Conservation (phyloP, 1,140 invertebrate species). For the Episyrphus balteatus region DNA sequence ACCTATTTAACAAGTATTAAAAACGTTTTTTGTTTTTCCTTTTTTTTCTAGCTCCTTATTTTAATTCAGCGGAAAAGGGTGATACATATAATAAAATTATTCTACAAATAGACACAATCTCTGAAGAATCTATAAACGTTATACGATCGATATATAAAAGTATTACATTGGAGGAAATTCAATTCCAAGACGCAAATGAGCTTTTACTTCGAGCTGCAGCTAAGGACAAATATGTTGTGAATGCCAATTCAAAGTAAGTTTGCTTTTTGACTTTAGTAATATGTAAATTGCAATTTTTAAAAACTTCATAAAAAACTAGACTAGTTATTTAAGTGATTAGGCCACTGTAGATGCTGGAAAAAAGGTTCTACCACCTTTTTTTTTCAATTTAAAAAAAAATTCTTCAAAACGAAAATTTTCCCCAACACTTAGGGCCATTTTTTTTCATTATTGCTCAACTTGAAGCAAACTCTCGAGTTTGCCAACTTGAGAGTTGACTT, state of each 20-base stretch:
- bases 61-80: slow-evolving; percentile 46
- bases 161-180: slow-evolving; percentile 55
- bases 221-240: slow-evolving; percentile 11
- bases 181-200: slow-evolving; percentile 63
- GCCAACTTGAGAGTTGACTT: no score
- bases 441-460: no score
- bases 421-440: no score
- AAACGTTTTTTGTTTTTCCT: neutral
- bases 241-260: neutral
- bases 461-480: no score
- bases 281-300: no score
- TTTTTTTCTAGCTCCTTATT: slow-evolving; percentile 40
- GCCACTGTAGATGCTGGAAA: no score
- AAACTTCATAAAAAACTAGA: no score
- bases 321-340: no score
- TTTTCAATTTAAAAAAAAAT: no score
- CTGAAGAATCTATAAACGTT: slow-evolving; percentile 49
- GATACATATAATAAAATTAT: slow-evolving; percentile 65
- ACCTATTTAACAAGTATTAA: neutral
- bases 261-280: neutral
- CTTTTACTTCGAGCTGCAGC: slow-evolving; percentile 56
- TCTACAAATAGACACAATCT: slow-evolving; percentile 57
- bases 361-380: no score
- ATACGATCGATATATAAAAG: slow-evolving; percentile 55
- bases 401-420: no score